Conservation (phyloP, 2,797 vertebrate species). For the Aulostomus chinensis region DNA sequence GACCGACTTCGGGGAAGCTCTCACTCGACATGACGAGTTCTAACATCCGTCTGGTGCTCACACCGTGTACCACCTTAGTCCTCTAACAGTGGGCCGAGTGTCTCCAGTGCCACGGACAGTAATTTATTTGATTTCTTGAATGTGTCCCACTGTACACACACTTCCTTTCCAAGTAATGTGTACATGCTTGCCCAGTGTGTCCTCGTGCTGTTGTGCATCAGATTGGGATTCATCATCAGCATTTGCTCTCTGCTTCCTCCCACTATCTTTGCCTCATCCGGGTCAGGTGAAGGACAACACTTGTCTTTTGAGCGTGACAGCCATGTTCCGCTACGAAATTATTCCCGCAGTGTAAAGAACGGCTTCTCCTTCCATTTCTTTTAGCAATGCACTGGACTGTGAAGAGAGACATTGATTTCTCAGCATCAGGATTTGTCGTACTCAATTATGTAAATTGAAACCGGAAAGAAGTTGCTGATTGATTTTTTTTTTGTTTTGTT, state of each 20-base stretch:
- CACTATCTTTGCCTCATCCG: conserved; percentile 7
- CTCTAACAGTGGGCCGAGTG: conserved; percentile 23
- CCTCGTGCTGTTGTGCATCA: conserved; percentile 20
- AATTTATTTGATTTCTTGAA: conserved; percentile 89
- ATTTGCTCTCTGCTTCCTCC: conserved; percentile 44
- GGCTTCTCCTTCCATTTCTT: conserved; percentile 7
- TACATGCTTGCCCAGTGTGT: conserved; percentile 32
- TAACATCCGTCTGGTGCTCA: conserved; percentile 61
- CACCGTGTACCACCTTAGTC: conserved; percentile 50
- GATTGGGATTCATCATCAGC: conserved; percentile 19
- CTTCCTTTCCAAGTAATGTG: conserved; percentile 26
- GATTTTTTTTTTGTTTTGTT: conserved; percentile 13
- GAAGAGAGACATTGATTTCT: conserved; percentile 26
- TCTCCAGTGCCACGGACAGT: conserved; percentile 72
- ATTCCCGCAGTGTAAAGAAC: conserved; percentile 14
- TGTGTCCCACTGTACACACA: conserved; percentile 52
- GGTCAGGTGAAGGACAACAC: conserved; percentile 12
- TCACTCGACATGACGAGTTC: conserved; percentile 96
- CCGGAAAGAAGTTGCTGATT: not conserved
- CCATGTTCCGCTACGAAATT: conserved; percentile 10
- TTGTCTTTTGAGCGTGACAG: not conserved
- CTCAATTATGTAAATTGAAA: conserved; percentile 10
- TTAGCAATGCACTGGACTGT: conserved; percentile 55
- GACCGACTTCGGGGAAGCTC: conserved; percentile 97
- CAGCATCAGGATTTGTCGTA: conserved; percentile 12